Conservation (phyloP, 1,140 invertebrate genomes). For the Bombus fervidus region DNA sequence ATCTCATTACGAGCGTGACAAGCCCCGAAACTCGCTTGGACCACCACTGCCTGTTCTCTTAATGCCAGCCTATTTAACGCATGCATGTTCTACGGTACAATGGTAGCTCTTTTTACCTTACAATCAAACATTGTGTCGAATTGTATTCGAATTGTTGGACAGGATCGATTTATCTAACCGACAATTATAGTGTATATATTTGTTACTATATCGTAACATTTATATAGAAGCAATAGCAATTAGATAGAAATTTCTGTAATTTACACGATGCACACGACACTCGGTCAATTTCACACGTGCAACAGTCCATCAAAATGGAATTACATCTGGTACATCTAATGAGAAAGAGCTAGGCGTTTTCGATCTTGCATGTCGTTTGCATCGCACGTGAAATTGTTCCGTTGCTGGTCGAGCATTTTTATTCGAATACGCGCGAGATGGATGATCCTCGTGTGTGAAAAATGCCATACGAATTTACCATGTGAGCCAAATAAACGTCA, state of each 20-base stretch:
- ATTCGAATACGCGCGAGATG: conserved; percentile 14
- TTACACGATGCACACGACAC: not conserved
- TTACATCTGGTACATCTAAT: not conserved
- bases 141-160: conserved; percentile 2
- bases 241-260: not conserved
- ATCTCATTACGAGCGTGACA: conserved; percentile 36
- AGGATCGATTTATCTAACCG: conserved; percentile 18
- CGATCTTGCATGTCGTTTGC: conserved; percentile 8
- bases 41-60: not conserved
- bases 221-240: not conserved
- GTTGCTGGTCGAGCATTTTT: not conserved
- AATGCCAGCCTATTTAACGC: conserved; percentile 12
- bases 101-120: not conserved
- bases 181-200: not conserved
- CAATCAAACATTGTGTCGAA: not conserved
- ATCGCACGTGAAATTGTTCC: not conserved
- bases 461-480: conserved; percentile 24
- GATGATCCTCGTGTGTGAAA: conserved; percentile 20
- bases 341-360: not conserved
- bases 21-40: conserved; percentile 32
- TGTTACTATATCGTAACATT: not conserved
- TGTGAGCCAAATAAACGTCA: conserved; percentile 27
- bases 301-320: not conserved
- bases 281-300: not conserved
- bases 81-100: not conserved